Base-by-base conservation (phyloP, 2,888 invertebrate genomes). In the Stratiomys singularior region DNA sequence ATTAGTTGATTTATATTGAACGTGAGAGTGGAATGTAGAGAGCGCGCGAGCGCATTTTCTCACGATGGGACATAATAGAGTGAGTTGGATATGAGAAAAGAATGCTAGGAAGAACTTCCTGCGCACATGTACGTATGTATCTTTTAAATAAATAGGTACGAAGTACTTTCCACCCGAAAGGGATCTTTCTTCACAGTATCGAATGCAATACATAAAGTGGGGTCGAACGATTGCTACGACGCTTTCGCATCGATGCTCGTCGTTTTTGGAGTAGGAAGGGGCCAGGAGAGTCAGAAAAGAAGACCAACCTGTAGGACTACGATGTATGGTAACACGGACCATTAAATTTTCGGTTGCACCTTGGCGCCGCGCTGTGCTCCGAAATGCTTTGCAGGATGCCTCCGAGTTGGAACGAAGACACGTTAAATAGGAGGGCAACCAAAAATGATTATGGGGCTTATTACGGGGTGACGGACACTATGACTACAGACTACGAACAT, bases 241-340 rank as follows among this genome's bases (percentile, higher is more conserved):
- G 11, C 25, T 25, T 60, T 15, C 28, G 7, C 5, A 28, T 11
- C 27, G 27, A 63, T 9, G 28, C 25, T 3, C 9, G 25, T 28
- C 1, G 15, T 27, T 25, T 15, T 5, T 27, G 27, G 28, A 58
- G 37, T 37, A 37, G 37, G 9, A 37, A 9, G 37, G 9, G 3
- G 37, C 9, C 18, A 52, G 7, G 63, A 25, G 63, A 28, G 27
- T 21, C 37, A 18, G 37, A 21, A 25, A 47, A 1, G 37, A 37
- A 27, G 37, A 47, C 47, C 69, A 74, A 74, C 74, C 74, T 74
- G 74, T 74, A 74, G 74, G 74, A 9, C 74, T 60, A 58, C 58
- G 74, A 37, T 60, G 74, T 58, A 58, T 74, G 23, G 30, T 30
- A 60, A 69, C 37, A 5, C 69, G 46, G 46, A 15, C 25, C 69